Base-by-base conservation (phyloP, 2,888 invertebrate species). In the Sabellastarte sp. region DNA sequence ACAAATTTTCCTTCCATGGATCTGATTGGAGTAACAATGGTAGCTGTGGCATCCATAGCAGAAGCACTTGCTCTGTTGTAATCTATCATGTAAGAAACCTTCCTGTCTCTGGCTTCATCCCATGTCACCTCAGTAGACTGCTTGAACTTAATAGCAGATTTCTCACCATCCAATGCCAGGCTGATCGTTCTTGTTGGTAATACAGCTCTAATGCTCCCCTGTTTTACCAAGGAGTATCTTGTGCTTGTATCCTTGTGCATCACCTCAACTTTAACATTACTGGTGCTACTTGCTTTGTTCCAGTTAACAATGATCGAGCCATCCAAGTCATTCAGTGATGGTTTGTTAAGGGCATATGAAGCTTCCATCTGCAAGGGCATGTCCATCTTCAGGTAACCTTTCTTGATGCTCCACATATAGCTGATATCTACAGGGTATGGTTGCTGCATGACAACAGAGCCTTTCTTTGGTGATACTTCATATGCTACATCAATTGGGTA, bases 1-100 rank as follows among this genome's bases (percentile, higher is more conserved):
- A 29, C 53, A 29, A 59, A 26, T 3, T 29, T 31, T 15, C 28
- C 24, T 58, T 53, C 53, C 3, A 63, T 15, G 33, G 63, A 63
- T 20, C 63, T 26, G 41, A 63, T 55, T 5, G 63, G 63, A 41
- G 63, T 63, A 55, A 52, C 30, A 2, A 63, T n/a, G n/a, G n/a
- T n/a, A n/a, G n/a, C n/a, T n/a, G n/a, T n/a, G n/a, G n/a, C n/a
- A n/a, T n/a, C n/a, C n/a, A n/a, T n/a, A n/a, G n/a, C n/a, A n/a
- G n/a, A n/a, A n/a, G n/a, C n/a, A n/a, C n/a, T n/a, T n/a, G n/a
- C n/a, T n/a, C n/a, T n/a, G n/a, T 50, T 26, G 26, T 59, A 28
- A 30, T 76, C 70, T 15, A 72, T 15, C 32, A 63, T 58, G 52
- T 71, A 67, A 53, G 60, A 57, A 57, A 74, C 58, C 3, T 68